A percentile compares a stretch with the other conserved stretches of the same genome.
Evolutionary conservation across 2,113 vertebrate species (phyloP).

Genomic region (Melanostigma gelatinosum): DNA sequence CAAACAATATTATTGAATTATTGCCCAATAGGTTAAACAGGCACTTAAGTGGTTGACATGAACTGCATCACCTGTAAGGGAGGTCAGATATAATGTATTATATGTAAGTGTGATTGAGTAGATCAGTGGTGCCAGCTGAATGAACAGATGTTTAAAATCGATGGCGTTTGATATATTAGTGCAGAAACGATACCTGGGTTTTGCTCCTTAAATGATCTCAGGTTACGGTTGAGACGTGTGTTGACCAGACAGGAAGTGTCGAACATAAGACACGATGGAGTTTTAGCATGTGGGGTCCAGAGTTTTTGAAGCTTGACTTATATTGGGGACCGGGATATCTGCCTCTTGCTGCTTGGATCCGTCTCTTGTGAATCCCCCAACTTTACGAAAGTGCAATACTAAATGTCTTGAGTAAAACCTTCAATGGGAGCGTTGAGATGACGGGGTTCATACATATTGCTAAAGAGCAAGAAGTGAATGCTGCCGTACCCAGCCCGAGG

Average conservation of each 20-base stretch:
- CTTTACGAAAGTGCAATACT: not conserved
- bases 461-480: not conserved
- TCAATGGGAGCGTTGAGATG: not conserved
- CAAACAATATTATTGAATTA: not conserved
- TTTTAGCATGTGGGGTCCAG: not conserved
- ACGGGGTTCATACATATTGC: not conserved
- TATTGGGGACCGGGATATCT: not conserved
- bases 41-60: not conserved
- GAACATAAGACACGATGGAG: not conserved
- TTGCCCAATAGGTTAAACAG: not conserved
- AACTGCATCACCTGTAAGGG: not conserved
- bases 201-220: too few species aligned
- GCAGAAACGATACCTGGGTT: not conserved
- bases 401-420: not conserved
- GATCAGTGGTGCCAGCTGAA: too few species aligned
- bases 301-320: not conserved
- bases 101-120: not conserved
- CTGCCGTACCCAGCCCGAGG: too few species aligned
- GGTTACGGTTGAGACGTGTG: not conserved
- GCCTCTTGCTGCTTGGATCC: not conserved
- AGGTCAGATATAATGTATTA: not conserved
- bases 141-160: not conserved
- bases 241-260: not conserved
- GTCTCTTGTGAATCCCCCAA: too few species aligned
- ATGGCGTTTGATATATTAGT: not conserved